Evolutionary conservation across 2,113 vertebrate genomes (phyloP).

Genomic region (Stegostoma tigrinum): DNA sequence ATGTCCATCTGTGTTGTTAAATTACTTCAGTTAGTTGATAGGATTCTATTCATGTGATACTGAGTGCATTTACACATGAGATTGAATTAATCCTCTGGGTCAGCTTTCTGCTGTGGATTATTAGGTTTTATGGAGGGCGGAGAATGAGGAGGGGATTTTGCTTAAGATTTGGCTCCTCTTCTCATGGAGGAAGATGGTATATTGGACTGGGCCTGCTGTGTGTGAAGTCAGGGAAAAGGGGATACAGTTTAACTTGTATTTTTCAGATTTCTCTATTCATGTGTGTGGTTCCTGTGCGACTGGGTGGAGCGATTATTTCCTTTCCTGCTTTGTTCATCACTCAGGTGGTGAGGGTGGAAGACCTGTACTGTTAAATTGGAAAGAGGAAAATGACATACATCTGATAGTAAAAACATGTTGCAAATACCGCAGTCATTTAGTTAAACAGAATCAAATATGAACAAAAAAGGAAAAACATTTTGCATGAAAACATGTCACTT

Average conservation of each 20-base stretch:
- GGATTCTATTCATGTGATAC: neutral
- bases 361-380: neutral
- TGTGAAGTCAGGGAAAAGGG: neutral
- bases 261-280: neutral
- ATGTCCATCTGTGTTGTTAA: neutral
- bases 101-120: neutral
- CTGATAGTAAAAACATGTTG: neutral
- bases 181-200: neutral
- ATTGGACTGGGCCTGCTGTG: neutral
- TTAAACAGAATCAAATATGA: neutral
- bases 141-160: neutral
- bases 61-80: neutral
- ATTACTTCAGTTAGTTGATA: neutral
- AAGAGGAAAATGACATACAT: neutral
- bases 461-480: neutral
- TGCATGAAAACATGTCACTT: neutral
- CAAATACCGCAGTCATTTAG: neutral
- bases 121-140: neutral
- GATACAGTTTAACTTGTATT: neutral
- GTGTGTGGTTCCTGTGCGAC: neutral
- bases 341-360: neutral
- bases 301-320: neutral
- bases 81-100: neutral
- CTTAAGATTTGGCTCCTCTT: neutral
- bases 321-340: neutral